Evolutionary conservation across 2,797 vertebrate genomes (phyloP), one percentile per base, ranked within the genome.

Genomic region (Acomys russatus): DNA sequence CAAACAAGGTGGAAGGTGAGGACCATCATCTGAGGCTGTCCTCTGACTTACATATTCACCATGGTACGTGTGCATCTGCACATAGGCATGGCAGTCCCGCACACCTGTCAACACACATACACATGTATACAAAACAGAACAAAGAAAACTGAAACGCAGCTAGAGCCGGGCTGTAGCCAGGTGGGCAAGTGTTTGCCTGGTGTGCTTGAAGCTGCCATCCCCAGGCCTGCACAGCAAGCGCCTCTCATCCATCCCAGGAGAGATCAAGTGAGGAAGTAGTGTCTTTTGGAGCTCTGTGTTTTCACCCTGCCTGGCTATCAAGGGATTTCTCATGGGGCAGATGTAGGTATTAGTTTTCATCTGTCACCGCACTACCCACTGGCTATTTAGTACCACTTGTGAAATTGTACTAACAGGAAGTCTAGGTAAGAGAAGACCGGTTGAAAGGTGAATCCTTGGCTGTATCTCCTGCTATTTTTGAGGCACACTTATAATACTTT

Each of bases 381-480:
- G 70, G 74, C 94, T 90, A 64, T 86, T 82, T 76, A 84, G 54
- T 61, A 49, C 15, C 38, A 10, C 82, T 94, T 79, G 35, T 87
- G 90, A 85, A 85, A 35, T 71, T 87, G 71, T 79, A 68, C 76
- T 79, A 51, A 76, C 77, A 92, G 2, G 25, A 49, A 22, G 35
- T 66, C 54, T 56, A 1, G 73, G 15, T 28, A 66, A 64, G 44
- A 87, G 61, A 92, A 73, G 61, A 64, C 28, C 61, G 23, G 20
- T 22, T 28, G 64, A 64, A 94, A 63, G 6, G 28, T 91, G 66
- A 77, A 25, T 35, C 35, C 91, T 96, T 92, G 80, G n/a, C 17
- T 90, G 2, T 23, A 33, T 49, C 76, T 17, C 51, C 92, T 1
- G 33, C 84, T 89, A 3, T 90, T 95, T 94, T 84, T 66, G 9